Percentiles rank a stretch among this genome's conserved stretches.
Conservation (phyloP, 1,140 invertebrate genomes). For the Odontomachus brunneus region DNA sequence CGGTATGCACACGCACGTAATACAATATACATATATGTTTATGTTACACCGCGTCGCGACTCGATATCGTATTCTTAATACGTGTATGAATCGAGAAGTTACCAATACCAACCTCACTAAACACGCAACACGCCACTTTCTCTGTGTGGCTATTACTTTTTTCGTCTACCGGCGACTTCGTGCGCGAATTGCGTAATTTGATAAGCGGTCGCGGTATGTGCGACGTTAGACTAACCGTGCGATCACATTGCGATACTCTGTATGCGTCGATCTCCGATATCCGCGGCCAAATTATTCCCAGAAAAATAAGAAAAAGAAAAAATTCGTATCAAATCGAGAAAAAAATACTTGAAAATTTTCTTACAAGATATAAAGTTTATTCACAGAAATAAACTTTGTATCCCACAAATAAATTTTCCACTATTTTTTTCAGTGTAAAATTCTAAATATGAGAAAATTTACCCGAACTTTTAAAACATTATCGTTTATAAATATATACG, state of each 20-base stretch:
- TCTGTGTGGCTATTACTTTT: constrained; percentile 47
- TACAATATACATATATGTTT: constrained; percentile 16
- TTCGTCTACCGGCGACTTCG: constrained; percentile 13
- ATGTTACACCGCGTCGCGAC: not conserved
- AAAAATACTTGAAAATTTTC: too few relatives aligned
- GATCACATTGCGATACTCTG: too few relatives aligned
- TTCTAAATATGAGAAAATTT: too few relatives aligned
- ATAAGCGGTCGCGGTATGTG: constrained; percentile 64
- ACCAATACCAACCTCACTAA: constrained; percentile 29
- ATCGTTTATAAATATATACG: too few relatives aligned
- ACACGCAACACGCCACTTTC: constrained; percentile 61
- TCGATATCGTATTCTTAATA: constrained; percentile 35
- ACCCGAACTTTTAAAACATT: too few relatives aligned
- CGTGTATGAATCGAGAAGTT: constrained; percentile 30
- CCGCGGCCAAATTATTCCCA: not conserved
- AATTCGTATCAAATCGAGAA: too few relatives aligned
- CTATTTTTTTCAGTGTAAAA: too few relatives aligned
- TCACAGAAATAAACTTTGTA: too few relatives aligned
- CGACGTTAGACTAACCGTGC: constrained; percentile 27
- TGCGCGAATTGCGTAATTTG: constrained; percentile 66
- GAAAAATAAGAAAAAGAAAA: not conserved
- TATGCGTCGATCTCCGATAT: not conserved
- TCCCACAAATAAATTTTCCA: too few relatives aligned
- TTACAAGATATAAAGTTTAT: too few relatives aligned
- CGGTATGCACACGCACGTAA: constrained; percentile 29